Conservation (phyloP, 2,797 vertebrate genomes). For the Peromyscus nudipes region DNA sequence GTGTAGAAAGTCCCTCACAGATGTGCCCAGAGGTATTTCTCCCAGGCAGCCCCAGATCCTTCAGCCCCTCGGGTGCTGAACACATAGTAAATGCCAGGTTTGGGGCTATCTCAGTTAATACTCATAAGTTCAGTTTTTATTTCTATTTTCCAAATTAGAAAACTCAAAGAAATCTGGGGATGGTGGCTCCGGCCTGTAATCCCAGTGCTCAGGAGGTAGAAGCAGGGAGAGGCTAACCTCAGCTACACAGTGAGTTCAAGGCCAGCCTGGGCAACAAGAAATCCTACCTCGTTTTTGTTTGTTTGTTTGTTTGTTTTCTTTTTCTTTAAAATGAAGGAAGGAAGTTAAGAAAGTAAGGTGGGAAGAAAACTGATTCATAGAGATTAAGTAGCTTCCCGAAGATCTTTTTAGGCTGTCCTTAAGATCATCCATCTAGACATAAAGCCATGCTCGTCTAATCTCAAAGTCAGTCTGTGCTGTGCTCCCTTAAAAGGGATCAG, state of each 20-base stretch:
- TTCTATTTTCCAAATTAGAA: conserved; percentile 23
- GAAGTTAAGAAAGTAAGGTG: neutral
- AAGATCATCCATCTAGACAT: neutral
- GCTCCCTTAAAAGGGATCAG: neutral
- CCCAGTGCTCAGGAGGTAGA: neutral
- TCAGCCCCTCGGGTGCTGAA: neutral
- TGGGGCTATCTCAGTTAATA: neutral
- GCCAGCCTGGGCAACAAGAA: neutral
- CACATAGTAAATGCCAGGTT: neutral
- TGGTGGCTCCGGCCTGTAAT: neutral
- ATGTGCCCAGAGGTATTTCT: neutral
- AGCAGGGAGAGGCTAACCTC: neutral
- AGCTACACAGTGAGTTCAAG: neutral
- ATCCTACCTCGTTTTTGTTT: neutral
- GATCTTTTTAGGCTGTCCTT: neutral
- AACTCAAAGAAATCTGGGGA: neutral
- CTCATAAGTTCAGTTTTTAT: conserved; percentile 32
- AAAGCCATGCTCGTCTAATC: neutral
- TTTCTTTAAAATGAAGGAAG: neutral
- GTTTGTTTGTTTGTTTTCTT: no score
- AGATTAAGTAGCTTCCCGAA: neutral
- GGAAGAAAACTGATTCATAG: neutral
- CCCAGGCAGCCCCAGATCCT: neutral
- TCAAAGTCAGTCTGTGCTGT: neutral
- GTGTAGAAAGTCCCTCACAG: neutral